Evolutionary conservation across 2,113 vertebrate genomes (phyloP), one percentile per base, ranked within the genome.

Genomic region (Plecturocebus donacophilus): DNA sequence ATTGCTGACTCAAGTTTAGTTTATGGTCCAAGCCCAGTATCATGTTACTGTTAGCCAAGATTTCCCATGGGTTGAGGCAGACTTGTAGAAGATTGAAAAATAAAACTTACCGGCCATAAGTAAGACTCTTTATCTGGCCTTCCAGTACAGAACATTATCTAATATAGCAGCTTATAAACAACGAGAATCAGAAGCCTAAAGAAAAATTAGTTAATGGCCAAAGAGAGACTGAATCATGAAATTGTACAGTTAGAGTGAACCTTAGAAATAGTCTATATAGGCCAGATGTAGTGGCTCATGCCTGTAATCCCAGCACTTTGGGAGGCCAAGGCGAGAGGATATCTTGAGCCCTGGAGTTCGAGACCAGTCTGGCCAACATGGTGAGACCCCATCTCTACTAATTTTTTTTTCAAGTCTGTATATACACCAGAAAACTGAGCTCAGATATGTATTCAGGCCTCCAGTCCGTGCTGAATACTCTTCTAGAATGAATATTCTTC

Each of bases 1-100:
- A 56, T 17, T 86, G 91, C 77, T 97, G 95, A 96, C 64, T 97
- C 70, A 96, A 77, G 84, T 85, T 87, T 86, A 87, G 21, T 27
- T 95, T 80, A 79, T 27, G 70, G 70, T 80, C 47, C 82, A 49
- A 94, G 76, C 17, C 82, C 79, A 94, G 84, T 64, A 58, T 93
- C 30, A 45, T 47, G 32, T 96, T 87, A 77, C 92, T 87, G 71
- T 88, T 80, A 45, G 47, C 80, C 83, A 81, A 87, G 70, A 92
- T 68, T 94, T 96, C 83, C 71, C 96, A 75, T 70, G 45, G 82
- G 38, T 75, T 93, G 42, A 81, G 38, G 56, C 27, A 49, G 20
- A 90, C 9, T 92, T 92, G 30, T 49, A 86, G 58, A 94, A 85
- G 42, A 14, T 25, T 76, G 47, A 94, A 96, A 97, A 94, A 68